phyloP scores from a whole-genome alignment of 1,140 invertebrate species.

The Drosophila bocqueti region DNA sequence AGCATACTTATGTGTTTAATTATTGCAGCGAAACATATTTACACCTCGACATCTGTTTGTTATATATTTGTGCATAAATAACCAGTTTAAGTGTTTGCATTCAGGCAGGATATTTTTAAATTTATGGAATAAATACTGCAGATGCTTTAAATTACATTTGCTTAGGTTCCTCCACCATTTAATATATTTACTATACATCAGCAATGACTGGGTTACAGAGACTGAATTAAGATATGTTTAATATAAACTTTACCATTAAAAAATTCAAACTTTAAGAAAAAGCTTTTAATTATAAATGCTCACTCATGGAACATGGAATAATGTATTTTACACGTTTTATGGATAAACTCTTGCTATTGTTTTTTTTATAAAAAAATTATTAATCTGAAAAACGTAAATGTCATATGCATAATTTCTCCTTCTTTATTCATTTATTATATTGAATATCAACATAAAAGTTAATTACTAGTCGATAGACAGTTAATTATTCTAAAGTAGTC shows the following conservation, averaged over 20 bases:
- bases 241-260: not conserved
- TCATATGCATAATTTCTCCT: no score
- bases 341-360: not conserved
- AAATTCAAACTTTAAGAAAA: not conserved
- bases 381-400: not conserved
- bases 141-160: not conserved
- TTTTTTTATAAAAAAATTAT: not conserved
- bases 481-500: not conserved
- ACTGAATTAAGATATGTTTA: not conserved
- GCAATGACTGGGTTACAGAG: not conserved
- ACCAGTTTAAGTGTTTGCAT: not conserved
- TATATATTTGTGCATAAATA: not conserved
- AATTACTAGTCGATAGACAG: not conserved
- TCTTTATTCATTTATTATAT: not conserved
- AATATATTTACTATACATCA: not conserved
- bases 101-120: not conserved
- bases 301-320: no score
- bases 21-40: conserved; percentile 3
- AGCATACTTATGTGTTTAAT: conserved; percentile 56
- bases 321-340: not conserved
- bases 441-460: not conserved
- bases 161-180: no score
- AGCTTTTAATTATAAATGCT: not conserved
- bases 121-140: no score
- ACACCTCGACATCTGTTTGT: not conserved